A percentile compares a stretch with the other conserved stretches of the same genome.
These are phyloP conservation scores for Amiota communis DNA, from an alignment of 2,888 invertebrate species.

Conservation along the genomic window DNA sequence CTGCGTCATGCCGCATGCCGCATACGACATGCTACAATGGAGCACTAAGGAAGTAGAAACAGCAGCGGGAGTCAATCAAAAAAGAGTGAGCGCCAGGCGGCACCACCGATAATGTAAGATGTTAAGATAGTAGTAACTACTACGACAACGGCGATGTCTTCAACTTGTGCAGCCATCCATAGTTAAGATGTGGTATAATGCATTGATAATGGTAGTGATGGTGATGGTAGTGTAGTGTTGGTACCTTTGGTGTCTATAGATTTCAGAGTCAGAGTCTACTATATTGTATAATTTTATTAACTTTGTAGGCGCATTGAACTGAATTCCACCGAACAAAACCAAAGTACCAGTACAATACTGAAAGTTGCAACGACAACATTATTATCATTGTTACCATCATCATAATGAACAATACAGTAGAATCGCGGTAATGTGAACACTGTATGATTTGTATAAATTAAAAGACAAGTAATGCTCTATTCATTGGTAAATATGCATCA, in stretches of 20 bases:
- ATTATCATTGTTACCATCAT: not conserved
- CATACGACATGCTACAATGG: not conserved
- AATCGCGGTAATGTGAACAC: too few relatives aligned
- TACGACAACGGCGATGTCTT: not conserved
- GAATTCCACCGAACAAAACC: not conserved
- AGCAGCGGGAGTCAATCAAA: not conserved
- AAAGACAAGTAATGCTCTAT: too few relatives aligned
- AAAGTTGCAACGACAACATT: not conserved
- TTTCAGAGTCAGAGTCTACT: not conserved
- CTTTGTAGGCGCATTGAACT: constrained; percentile 31
- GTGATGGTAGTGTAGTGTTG: constrained; percentile 38
- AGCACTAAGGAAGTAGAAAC: not conserved
- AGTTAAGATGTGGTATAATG: constrained; percentile 20
- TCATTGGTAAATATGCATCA: too few relatives aligned
- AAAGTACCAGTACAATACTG: not conserved
- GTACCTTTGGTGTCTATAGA: constrained; percentile 4
- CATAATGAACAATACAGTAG: not conserved
- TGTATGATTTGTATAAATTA: too few relatives aligned
- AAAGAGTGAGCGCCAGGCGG: constrained; percentile 24
- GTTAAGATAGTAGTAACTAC: constrained; percentile 32
- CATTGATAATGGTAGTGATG: constrained; percentile 39
- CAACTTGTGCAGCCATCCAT: constrained; percentile 37
- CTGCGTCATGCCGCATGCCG: too few relatives aligned
- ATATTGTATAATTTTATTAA: constrained; percentile 59
- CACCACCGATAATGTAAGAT: constrained; percentile 20